phyloP scores from a whole-genome alignment of 2,113 vertebrate genomes.

The Macquaria australasica region DNA sequence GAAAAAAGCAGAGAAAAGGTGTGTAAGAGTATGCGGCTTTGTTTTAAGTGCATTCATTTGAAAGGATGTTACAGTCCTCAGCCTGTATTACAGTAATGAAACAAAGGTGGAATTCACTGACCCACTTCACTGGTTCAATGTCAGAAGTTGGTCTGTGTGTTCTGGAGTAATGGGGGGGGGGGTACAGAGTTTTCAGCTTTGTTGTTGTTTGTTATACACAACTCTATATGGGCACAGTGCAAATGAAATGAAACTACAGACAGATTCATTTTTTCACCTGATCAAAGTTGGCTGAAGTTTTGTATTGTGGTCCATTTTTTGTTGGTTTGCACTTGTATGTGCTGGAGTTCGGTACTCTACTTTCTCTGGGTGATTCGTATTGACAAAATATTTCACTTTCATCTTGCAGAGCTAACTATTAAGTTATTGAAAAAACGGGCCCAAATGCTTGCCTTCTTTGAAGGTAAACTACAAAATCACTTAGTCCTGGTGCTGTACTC shows the following conservation, averaged over 20 bases:
- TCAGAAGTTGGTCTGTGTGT: too few relatives aligned
- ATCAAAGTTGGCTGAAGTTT: background rate
- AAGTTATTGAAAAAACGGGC: too few relatives aligned
- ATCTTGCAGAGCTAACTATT: background rate
- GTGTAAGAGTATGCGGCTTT: background rate
- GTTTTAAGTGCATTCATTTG: background rate
- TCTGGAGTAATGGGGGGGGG: too few relatives aligned
- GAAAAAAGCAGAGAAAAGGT: background rate
- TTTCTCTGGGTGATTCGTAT: background rate
- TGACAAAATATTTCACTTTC: conserved; percentile 5
- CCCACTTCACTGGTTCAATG: too few relatives aligned
- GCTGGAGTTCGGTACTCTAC: background rate
- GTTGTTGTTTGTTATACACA: too few relatives aligned
- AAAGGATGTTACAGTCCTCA: background rate
- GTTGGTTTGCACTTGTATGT: background rate
- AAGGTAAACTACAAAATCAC: background rate
- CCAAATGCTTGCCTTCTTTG: background rate
- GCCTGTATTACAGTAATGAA: background rate
- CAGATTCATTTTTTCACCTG: background rate
- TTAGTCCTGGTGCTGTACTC: background rate
- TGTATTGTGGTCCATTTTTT: background rate
- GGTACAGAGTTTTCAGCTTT: too few relatives aligned
- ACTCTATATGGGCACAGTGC: background rate
- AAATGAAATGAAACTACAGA: background rate
- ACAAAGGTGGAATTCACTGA: background rate